A percentile compares a stretch with the other conserved stretches of the same genome.
Evolutionary conservation across 1,140 invertebrate genomes (phyloP).

Genomic region (Macrotrachela quadricornifera): DNA sequence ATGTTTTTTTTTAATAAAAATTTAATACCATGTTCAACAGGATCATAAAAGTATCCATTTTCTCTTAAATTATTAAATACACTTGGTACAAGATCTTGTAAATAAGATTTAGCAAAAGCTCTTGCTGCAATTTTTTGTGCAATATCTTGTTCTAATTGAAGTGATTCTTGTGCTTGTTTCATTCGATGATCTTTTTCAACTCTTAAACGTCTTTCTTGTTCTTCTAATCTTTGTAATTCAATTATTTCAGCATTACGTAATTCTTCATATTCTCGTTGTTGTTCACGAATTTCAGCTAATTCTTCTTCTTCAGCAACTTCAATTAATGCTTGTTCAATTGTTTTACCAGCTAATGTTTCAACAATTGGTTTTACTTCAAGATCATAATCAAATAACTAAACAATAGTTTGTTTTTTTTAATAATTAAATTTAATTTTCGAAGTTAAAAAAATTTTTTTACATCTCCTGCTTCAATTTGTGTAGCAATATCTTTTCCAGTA

Average conservation of each 20-base stretch:
- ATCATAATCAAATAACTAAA: conserved; percentile 50
- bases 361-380: conserved; percentile 61
- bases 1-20: too few relatives aligned
- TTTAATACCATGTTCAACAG: conserved; percentile 35
- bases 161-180: conserved; percentile 36
- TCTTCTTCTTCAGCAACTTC: conserved; percentile 42
- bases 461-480: conserved; percentile 66
- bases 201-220: conserved; percentile 39
- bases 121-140: conserved; percentile 56
- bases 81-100: conserved; percentile 55
- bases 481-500: conserved; percentile 50
- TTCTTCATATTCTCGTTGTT: conserved; percentile 51
- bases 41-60: conserved; percentile 49
- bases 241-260: conserved; percentile 50
- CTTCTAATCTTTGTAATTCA: conserved; percentile 48
- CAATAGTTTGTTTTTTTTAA: too few relatives aligned
- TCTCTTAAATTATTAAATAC: conserved; percentile 54
- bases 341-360: conserved; percentile 63
- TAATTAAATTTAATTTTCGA: background rate
- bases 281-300: conserved; percentile 45
- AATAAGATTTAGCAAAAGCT: conserved; percentile 55
- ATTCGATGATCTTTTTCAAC: conserved; percentile 17
- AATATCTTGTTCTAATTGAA: conserved; percentile 43
- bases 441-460: conserved; percentile 31
- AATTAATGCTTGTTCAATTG: conserved; percentile 57